These are phyloP conservation scores for Drosophila truncata DNA, from an alignment of 1,140 invertebrate species.

Conservation along the genomic window DNA sequence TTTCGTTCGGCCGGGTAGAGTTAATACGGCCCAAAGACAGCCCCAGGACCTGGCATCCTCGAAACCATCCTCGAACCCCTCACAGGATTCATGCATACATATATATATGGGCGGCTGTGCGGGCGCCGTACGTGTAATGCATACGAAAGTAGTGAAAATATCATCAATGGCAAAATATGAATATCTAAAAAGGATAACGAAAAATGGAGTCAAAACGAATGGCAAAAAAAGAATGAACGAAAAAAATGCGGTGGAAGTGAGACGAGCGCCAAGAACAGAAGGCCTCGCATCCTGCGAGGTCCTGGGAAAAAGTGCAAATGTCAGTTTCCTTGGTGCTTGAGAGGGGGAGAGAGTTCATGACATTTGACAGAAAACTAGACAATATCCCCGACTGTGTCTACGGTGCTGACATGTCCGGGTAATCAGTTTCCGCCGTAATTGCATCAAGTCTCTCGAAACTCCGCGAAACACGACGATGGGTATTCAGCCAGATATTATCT, in stretches of 20 bases:
- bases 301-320: constrained; percentile 77
- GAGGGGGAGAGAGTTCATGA: constrained; percentile 43
- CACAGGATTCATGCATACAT: constrained; percentile 5
- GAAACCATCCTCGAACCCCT: neutral
- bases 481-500: constrained; percentile 28
- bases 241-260: constrained; percentile 8
- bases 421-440: constrained; percentile 54
- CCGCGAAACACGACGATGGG: constrained; percentile 2
- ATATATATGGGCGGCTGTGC: constrained; percentile 34
- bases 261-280: constrained; percentile 8
- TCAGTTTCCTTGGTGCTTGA: constrained; percentile 49
- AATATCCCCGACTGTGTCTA: constrained; percentile 27
- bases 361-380: constrained; percentile 65
- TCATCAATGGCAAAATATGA: constrained; percentile 83
- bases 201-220: constrained; percentile 64
- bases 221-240: constrained; percentile 31
- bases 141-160: constrained; percentile 83
- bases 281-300: neutral
- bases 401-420: constrained; percentile 34
- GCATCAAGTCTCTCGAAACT: constrained; percentile 31
- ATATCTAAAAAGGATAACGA: constrained; percentile 82
- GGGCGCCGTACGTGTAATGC: constrained; percentile 75
- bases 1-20: constrained; percentile 58
- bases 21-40: constrained; percentile 64
- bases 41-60: constrained; percentile 37